These are phyloP conservation scores for Zaprionus tsacasi DNA, from an alignment of 1,140 invertebrate genomes.

Conservation along the genomic window DNA sequence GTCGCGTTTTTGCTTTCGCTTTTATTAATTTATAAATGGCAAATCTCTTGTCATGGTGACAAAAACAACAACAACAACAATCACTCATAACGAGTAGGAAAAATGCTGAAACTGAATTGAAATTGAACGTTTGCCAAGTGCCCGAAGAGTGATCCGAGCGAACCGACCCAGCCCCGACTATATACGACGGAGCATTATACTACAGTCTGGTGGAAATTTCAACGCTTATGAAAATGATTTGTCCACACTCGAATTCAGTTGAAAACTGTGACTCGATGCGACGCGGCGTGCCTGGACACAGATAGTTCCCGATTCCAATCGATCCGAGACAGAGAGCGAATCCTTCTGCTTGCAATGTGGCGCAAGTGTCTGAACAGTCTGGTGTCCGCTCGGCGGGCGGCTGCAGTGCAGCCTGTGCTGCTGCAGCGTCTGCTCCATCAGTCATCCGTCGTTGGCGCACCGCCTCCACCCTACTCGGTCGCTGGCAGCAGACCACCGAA, in stretches of 20 bases:
- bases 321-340: background rate
- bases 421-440: conserved; percentile 33
- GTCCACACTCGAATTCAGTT: conserved; percentile 75
- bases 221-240: conserved; percentile 58
- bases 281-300: conserved; percentile 21
- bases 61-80: conserved; percentile 37
- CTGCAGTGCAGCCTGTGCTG: conserved; percentile 44
- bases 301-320: background rate
- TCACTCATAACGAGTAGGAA: conserved; percentile 47
- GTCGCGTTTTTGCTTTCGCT: conserved; percentile 54
- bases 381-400: conserved; percentile 31
- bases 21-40: conserved; percentile 66
- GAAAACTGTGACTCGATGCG: conserved; percentile 61
- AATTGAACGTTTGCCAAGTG: conserved; percentile 69
- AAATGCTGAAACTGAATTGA: conserved; percentile 10
- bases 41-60: conserved; percentile 69
- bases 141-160: conserved; percentile 51
- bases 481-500: conserved; percentile 83
- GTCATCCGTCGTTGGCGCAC: background rate
- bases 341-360: conserved; percentile 48
- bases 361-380: conserved; percentile 67
- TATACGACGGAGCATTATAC: conserved; percentile 52
- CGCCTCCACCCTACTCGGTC: background rate
- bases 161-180: conserved; percentile 15
- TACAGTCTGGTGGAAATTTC: conserved; percentile 40